Conservation (phyloP, 2,888 invertebrate genomes). For the Cylindroiulus punctatus region DNA sequence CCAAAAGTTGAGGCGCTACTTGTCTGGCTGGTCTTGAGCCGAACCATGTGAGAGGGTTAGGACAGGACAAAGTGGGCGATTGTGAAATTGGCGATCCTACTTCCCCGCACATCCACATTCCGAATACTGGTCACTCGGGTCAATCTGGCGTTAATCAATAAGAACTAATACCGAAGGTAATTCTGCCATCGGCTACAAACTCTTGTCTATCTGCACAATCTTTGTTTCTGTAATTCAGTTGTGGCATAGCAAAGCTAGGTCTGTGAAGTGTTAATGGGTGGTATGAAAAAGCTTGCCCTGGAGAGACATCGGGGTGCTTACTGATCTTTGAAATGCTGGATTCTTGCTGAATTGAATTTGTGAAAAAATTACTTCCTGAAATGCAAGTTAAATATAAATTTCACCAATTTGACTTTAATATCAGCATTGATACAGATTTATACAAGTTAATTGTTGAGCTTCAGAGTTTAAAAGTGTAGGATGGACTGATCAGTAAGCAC, state of each 20-base stretch:
- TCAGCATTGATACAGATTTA: background rate
- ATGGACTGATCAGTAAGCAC: conserved; percentile 6
- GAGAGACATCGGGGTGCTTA: background rate
- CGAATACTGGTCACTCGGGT: conserved; percentile 49
- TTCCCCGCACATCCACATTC: conserved; percentile 48
- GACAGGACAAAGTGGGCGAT: conserved; percentile 47
- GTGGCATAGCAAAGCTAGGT: conserved; percentile 49
- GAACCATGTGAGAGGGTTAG: conserved; percentile 53
- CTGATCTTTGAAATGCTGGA: background rate
- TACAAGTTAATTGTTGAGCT: background rate
- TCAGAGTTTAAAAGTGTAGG: background rate
- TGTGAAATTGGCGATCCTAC: conserved; percentile 49
- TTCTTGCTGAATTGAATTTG: no score
- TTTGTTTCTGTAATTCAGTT: conserved; percentile 51
- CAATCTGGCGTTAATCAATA: conserved; percentile 47
- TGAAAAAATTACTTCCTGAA: no score
- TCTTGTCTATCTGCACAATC: conserved; percentile 55
- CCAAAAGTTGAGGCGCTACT: conserved; percentile 44
- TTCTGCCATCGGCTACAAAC: conserved; percentile 53
- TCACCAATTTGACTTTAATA: background rate
- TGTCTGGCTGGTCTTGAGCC: conserved; percentile 45
- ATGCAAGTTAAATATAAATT: no score
- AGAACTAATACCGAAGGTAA: conserved; percentile 55
- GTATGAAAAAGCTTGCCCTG: background rate
- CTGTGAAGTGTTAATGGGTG: conserved; percentile 5